Evolutionary conservation across 1,140 invertebrate genomes (phyloP).

Genomic region (Pachyrhynchus sulphureomaculatus): DNA sequence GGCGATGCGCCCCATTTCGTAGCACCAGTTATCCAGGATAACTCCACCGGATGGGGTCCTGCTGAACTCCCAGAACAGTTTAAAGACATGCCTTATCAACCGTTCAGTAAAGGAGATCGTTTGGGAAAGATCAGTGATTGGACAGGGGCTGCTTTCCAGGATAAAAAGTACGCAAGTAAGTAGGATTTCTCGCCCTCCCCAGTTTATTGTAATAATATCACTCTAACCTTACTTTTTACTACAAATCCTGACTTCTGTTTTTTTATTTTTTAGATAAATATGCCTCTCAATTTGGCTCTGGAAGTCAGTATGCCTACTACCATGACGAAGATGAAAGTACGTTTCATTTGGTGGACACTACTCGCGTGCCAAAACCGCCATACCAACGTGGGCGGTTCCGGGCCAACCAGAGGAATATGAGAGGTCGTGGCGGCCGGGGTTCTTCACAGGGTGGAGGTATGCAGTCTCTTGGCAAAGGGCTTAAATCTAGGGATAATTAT

Average conservation of each 20-base stretch:
- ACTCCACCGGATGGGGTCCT: constrained; percentile 93
- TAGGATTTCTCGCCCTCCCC: constrained; percentile 32
- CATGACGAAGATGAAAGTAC: constrained; percentile 98
- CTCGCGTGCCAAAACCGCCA: constrained; percentile 84
- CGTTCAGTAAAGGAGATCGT: constrained; percentile 95
- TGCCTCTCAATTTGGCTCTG: constrained; percentile 90
- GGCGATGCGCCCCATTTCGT: constrained; percentile 37
- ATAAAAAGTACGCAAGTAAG: constrained; percentile 93
- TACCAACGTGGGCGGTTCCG: constrained; percentile 87
- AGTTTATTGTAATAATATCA: neutral
- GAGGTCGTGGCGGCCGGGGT: constrained; percentile 74
- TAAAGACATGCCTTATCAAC: constrained; percentile 97
- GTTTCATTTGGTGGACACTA: constrained; percentile 97
- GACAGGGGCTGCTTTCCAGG: constrained; percentile 92
- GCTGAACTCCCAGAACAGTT: constrained; percentile 92
- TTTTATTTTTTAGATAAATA: constrained; percentile 79
- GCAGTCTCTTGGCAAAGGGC: constrained; percentile 61
- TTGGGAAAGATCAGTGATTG: constrained; percentile 98
- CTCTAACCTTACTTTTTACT: too few relatives aligned
- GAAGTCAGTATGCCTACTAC: constrained; percentile 94
- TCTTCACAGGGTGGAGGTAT: constrained; percentile 62
- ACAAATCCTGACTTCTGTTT: neutral
- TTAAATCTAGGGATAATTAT: constrained; percentile 60
- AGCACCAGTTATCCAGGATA: constrained; percentile 78
- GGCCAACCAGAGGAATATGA: constrained; percentile 77